Conservation (phyloP, 2,888 invertebrate species). For the Elegia similella region DNA sequence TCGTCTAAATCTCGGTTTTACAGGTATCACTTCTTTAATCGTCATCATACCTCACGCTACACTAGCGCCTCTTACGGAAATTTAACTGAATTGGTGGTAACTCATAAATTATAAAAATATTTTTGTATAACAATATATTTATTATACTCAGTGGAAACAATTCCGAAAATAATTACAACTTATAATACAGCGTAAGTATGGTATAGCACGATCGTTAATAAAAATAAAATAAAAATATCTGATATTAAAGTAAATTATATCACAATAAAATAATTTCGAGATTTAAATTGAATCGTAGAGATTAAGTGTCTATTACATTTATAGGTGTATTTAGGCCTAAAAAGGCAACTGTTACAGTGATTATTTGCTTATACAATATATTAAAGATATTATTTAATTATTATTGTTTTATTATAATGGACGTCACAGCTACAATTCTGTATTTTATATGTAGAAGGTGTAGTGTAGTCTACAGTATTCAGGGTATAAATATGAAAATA, state of each 20-base stretch:
- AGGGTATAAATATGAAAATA: slow-evolving; percentile 19
- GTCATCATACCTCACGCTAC: too few species aligned
- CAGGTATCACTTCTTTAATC: too few species aligned
- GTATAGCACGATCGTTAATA: slow-evolving; percentile 43
- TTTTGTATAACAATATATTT: slow-evolving; percentile 51
- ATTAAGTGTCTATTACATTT: slow-evolving; percentile 1
- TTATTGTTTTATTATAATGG: slow-evolving; percentile 32
- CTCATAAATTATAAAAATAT: slow-evolving; percentile 20
- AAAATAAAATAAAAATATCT: slow-evolving; percentile 28
- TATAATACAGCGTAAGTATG: slow-evolving; percentile 39
- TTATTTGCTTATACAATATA: slow-evolving; percentile 26
- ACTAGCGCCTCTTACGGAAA: too few species aligned
- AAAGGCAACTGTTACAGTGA: neutral
- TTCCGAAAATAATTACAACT: slow-evolving; percentile 39
- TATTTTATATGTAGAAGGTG: slow-evolving; percentile 25
- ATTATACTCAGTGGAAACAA: slow-evolving; percentile 33
- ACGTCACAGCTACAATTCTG: slow-evolving; percentile 52
- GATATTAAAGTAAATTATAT: slow-evolving; percentile 25
- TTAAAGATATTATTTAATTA: slow-evolving; percentile 21
- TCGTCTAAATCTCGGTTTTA: too few species aligned
- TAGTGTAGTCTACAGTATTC: neutral
- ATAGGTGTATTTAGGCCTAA: slow-evolving; percentile 4
- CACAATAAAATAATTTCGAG: slow-evolving; percentile 22
- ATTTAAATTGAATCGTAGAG: slow-evolving; percentile 2
- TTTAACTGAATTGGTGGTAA: too few species aligned